These are phyloP conservation scores for Camponotus floridanus DNA, from an alignment of 1,140 invertebrate genomes.

Conservation along the genomic window DNA sequence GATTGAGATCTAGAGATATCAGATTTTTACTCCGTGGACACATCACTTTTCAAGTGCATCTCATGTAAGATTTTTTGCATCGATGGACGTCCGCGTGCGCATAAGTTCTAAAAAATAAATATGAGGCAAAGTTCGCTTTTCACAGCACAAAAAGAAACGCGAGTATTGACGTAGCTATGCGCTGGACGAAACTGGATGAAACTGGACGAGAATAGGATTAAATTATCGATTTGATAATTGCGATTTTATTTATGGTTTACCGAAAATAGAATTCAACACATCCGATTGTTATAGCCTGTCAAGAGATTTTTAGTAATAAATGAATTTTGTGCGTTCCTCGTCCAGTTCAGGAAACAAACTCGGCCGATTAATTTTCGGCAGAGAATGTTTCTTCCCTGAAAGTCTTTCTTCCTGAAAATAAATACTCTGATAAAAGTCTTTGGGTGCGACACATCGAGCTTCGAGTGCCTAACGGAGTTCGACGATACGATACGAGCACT, in stretches of 20 bases:
- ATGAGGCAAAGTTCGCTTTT: constrained; percentile 16
- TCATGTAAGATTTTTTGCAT: constrained; percentile 20
- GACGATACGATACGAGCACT: constrained; percentile 47
- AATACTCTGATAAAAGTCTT: background rate
- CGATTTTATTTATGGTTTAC: background rate
- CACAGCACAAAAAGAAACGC: background rate
- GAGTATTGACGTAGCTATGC: background rate
- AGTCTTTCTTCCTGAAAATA: background rate
- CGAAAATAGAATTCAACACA: background rate
- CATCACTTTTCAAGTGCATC: constrained; percentile 36
- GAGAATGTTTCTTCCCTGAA: background rate
- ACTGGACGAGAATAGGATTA: constrained; percentile 38
- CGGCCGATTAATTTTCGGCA: background rate
- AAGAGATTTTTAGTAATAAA: background rate
- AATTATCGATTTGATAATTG: background rate
- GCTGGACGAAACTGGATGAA: constrained; percentile 35
- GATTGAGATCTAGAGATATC: background rate
- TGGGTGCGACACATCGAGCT: constrained; percentile 1
- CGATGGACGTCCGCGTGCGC: background rate
- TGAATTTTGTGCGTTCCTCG: background rate
- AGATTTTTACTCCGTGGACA: background rate
- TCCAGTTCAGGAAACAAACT: constrained; percentile 31
- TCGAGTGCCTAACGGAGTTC: constrained; percentile 40
- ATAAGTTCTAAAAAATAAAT: constrained; percentile 11
- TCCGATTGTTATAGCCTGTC: background rate